A percentile compares a stretch with the other conserved stretches of the same genome.
Conservation (phyloP, 2,888 invertebrate species). For the Drosophila siamana region DNA sequence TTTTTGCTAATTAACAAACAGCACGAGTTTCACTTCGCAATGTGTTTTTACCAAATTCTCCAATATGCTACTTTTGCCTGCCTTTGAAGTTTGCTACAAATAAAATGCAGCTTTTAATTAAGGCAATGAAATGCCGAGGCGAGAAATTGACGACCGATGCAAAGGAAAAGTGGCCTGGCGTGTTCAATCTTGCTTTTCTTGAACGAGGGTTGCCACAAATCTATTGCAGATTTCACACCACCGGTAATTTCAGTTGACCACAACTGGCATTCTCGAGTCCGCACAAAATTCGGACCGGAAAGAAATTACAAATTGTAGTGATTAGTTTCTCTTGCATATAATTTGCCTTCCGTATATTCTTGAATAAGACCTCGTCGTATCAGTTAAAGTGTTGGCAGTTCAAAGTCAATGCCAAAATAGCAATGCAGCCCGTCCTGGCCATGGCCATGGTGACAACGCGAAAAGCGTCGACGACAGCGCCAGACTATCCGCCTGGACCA, state of each 20-base stretch:
- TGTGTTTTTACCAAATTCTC: constrained; percentile 57
- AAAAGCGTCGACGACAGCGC: constrained; percentile 23
- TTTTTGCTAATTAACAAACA: constrained; percentile 57
- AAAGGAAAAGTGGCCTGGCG: constrained; percentile 75
- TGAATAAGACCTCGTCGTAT: constrained; percentile 36
- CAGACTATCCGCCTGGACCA: constrained; percentile 71
- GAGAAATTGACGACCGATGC: constrained; percentile 62
- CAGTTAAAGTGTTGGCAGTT: constrained; percentile 42
- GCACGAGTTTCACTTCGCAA: constrained; percentile 65
- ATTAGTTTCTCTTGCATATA: neutral
- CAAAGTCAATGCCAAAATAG: constrained; percentile 66
- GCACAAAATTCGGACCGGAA: neutral
- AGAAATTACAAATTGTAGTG: neutral
- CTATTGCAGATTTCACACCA: neutral
- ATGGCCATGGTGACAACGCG: constrained; percentile 56
- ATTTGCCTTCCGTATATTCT: neutral
- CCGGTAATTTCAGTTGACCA: neutral
- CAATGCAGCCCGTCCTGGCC: constrained; percentile 38
- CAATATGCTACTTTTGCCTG: constrained; percentile 45
- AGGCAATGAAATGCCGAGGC: constrained; percentile 73
- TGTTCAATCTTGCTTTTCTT: constrained; percentile 64
- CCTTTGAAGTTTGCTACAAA: constrained; percentile 63
- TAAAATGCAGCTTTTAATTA: constrained; percentile 77
- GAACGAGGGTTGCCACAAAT: constrained; percentile 54
- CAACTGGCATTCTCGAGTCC: neutral